Conservation (phyloP, 1,140 invertebrate species). For the Philopotamus ludificatus region DNA sequence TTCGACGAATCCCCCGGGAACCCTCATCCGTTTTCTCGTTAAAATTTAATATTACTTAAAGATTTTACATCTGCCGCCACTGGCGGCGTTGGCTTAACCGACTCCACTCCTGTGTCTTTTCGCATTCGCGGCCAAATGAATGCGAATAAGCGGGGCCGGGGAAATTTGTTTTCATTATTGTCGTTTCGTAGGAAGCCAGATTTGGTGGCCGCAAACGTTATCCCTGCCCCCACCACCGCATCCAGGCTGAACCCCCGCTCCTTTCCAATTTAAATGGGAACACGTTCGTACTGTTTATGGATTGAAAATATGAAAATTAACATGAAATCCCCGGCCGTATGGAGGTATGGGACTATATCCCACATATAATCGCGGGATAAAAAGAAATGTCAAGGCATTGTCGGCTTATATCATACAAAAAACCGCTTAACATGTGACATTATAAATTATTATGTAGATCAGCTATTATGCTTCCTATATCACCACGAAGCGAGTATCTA, state of each 20-base stretch:
- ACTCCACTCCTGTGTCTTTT: constrained; percentile 26
- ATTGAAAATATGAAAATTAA: constrained; percentile 12
- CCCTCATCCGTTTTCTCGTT: constrained; percentile 38
- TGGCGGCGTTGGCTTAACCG: constrained; percentile 8
- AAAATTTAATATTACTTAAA: constrained; percentile 41
- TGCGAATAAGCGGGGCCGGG: constrained; percentile 1
- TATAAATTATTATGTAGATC: no score
- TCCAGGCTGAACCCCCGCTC: neutral
- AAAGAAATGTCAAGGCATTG: no score
- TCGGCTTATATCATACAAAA: no score
- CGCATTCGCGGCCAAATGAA: constrained; percentile 16
- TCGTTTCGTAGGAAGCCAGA: constrained; percentile 2
- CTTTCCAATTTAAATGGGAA: neutral
- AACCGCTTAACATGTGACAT: no score
- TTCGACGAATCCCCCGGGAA: constrained; percentile 31
- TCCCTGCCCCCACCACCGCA: no score
- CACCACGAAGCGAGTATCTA: no score
- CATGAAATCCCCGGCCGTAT: neutral
- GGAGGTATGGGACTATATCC: no score
- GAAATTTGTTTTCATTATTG: constrained; percentile 32
- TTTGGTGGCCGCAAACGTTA: no score
- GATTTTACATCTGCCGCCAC: constrained; percentile 33
- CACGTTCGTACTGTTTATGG: constrained; percentile 6
- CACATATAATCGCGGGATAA: no score
- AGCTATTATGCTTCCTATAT: no score